Evolutionary conservation across 2,888 invertebrate species (phyloP).

Genomic region (Anoncus sp.): DNA sequence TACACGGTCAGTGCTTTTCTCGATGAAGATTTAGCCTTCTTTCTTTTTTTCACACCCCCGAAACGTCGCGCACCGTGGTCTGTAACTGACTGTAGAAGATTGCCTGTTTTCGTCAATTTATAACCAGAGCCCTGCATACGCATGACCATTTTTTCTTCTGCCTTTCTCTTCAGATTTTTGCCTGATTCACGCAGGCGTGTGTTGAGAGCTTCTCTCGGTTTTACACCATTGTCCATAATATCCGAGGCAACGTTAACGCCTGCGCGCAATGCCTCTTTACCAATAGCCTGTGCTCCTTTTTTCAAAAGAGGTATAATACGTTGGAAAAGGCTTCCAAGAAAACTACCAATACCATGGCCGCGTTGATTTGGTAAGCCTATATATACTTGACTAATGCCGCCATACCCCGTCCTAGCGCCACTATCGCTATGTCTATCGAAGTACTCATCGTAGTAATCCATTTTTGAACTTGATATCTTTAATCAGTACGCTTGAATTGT

Average conservation of each 20-base stretch:
- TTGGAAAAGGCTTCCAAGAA: not conserved
- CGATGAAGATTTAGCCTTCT: not conserved
- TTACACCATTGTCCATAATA: not conserved
- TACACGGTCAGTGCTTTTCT: not conserved
- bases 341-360: not conserved
- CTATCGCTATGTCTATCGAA: not conserved
- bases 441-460: not conserved
- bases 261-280: not conserved
- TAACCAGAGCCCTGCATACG: not conserved
- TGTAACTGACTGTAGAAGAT: too few species aligned
- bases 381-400: not conserved
- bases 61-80: too few species aligned
- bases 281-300: not conserved
- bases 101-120: not conserved
- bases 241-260: not conserved
- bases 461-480: not conserved
- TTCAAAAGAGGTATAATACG: slow-evolving; percentile 1
- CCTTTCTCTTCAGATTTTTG: not conserved
- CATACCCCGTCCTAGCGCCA: not conserved
- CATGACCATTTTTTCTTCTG: not conserved
- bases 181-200: too few species aligned
- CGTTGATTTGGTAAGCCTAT: not conserved
- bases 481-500: slow-evolving; percentile 17
- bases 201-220: not conserved
- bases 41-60: not conserved